Base-by-base conservation (phyloP, 2,888 invertebrate species). In the Chaitophorus viminalis region DNA sequence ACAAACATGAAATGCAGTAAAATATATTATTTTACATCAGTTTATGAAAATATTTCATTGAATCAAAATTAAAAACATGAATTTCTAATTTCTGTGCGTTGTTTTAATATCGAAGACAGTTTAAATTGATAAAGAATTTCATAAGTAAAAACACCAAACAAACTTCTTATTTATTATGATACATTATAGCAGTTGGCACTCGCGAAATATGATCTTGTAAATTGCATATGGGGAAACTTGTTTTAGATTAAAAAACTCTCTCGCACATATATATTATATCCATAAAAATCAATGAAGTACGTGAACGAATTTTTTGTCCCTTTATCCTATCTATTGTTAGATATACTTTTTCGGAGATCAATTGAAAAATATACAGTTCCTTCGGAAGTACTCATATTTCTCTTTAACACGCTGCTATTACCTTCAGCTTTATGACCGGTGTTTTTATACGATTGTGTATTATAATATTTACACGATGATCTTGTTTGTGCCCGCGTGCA, bases 381-480 rank as follows among this genome's bases (percentile, higher is more conserved):
- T 81, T 87, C 87, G 87, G 87, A 87, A 87, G 87, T 87, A 87
- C 87, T 87, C 87, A 74, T 31, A 65, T 87, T 87, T 72, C 87
- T 74, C 72, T 86, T 39, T 60, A 86, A 86, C 79, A 25, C 79
- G 39, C 65, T 60, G 79, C 18, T 74, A 87, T 81, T 72, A 81
- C 79, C 54, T 72, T 54, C 72, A n/a, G 52, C 76, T 60, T 60
- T 39, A 29, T 54, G 74, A 18, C 54, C 65, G 87, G 79, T 74
- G 77, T 82, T 79, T 81, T 74, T 81, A 39, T 78, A 78, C 70
- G 70, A 81, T 87, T 81, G 74, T 87, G n/a, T 75, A 81, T 81
- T 87, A 81, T 87, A 81, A 87, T 81, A 87, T 87, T 87, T 87
- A 87, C 87, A 87, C 87, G 87, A 87, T 75, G 87, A 75, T 87